Evolutionary conservation across 2,888 invertebrate genomes (phyloP), one percentile per base, ranked within the genome.

Genomic region (Thumatha senex): DNA sequence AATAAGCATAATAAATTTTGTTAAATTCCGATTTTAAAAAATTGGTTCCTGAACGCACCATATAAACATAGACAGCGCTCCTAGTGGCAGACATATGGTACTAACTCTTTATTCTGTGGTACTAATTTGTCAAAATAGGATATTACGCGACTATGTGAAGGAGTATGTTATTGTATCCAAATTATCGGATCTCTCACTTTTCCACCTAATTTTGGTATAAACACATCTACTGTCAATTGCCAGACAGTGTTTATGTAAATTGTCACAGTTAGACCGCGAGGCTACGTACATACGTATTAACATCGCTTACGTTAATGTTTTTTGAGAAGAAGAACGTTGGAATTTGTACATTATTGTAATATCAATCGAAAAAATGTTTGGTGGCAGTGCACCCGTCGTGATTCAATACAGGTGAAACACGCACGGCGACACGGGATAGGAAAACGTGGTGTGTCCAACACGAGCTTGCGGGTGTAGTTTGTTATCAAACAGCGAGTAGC

Each of bases 71-170:
- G 56, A 56, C 67, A 80, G 81, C 84, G 85, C 85, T 57, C 74
- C 91, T 85, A 67, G 86, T 80, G 89, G 89, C 78, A 89, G 87
- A 87, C 86, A 79, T 72, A 73, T 1, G 40, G 83, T 59, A 90
- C n/a, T n/a, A n/a, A n/a, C n/a, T n/a, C n/a, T n/a, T n/a, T n/a
- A n/a, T n/a, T n/a, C n/a, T n/a, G n/a, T n/a, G n/a, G n/a, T n/a
- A n/a, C 81, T 86, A 88, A 79, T 84, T 90, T 84, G 91, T 91
- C 89, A 91, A 91, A 91, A 91, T 90, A 90, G 85, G 87, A 68
- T 86, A 78, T 61, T 70, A 83, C 18, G 48, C 86, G 56, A 62
- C 76, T 48, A 84, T 77, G 55, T 40, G 66, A 66, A 61, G 59
- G 55, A 62, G 43, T 49, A 38, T 56, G 46, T 50, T 58, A 45